These are phyloP conservation scores for Netelia virgata DNA, from an alignment of 2,888 invertebrate genomes.

Conservation along the genomic window DNA sequence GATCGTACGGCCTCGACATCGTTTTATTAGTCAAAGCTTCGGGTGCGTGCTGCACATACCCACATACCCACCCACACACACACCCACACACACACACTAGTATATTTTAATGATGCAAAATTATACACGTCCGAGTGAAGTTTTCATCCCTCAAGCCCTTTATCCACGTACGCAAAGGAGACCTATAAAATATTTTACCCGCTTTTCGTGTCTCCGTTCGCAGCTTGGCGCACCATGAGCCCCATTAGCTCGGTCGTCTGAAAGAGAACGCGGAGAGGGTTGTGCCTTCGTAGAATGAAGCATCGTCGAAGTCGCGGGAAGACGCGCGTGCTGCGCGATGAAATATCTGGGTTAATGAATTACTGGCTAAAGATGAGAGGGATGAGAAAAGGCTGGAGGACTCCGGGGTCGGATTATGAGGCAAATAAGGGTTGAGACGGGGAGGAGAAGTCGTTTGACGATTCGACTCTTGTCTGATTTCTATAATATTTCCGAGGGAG, in stretches of 20 bases:
- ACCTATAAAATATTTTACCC: constrained; percentile 16
- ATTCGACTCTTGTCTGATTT: neutral
- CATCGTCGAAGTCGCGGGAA: constrained; percentile 43
- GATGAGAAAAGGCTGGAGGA: constrained; percentile 42
- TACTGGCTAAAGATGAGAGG: constrained; percentile 58
- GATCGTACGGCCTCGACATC: constrained; percentile 2
- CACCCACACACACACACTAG: neutral
- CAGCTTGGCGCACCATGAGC: constrained; percentile 23
- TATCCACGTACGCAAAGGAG: neutral
- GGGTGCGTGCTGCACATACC: neutral
- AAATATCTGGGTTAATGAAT: constrained; percentile 74
- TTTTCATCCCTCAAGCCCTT: constrained; percentile 33
- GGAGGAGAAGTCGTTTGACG: constrained; percentile 11
- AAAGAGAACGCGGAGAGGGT: constrained; percentile 4
- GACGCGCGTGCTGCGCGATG: constrained; percentile 49
- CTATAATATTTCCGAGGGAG: constrained; percentile 43
- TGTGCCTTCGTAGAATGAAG: constrained; percentile 51
- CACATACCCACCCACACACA: neutral
- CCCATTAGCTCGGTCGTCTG: neutral
- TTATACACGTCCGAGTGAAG: constrained; percentile 1
- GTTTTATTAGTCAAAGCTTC: constrained; percentile 3
- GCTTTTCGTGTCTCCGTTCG: constrained; percentile 25
- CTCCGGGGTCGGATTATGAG: constrained; percentile 1
- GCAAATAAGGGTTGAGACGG: constrained; percentile 16
- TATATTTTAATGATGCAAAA: constrained; percentile 45